Percentiles rank a stretch among this genome's conserved stretches.
These are phyloP conservation scores for Oxycera nigricornis DNA, from an alignment of 2,888 invertebrate genomes.

Conservation along the genomic window DNA sequence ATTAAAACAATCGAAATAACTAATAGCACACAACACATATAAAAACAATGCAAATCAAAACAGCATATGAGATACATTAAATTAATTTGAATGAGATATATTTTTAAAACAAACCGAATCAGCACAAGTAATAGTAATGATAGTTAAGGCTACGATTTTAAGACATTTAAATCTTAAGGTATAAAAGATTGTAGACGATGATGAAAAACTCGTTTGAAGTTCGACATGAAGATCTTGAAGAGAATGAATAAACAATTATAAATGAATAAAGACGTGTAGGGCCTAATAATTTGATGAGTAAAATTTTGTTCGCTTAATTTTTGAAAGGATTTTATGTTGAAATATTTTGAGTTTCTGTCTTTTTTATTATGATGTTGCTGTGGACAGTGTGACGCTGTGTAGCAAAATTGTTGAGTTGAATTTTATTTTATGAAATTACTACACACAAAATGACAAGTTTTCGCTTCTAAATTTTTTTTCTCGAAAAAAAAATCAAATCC, in stretches of 20 bases:
- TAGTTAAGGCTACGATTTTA: not conserved
- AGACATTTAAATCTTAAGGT: slow-evolving; percentile 8
- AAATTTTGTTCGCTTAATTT: not conserved
- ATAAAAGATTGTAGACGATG: too few species aligned
- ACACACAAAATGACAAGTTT: not conserved
- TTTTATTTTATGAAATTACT: slow-evolving; percentile 36
- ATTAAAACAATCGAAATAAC: not conserved
- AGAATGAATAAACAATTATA: not conserved
- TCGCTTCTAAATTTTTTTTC: not conserved
- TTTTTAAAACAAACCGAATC: too few species aligned
- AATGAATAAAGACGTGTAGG: not conserved
- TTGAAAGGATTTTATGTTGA: slow-evolving; percentile 28
- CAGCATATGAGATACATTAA: not conserved
- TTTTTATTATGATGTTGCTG: slow-evolving; percentile 49
- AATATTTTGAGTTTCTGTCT: slow-evolving; percentile 6
- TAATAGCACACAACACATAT: slow-evolving; percentile 12
- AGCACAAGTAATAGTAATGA: too few species aligned
- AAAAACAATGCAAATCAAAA: slow-evolving; percentile 1
- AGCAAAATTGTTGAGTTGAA: slow-evolving; percentile 47
- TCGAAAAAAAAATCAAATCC: not conserved
- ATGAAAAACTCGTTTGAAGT: not conserved
- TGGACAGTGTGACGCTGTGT: slow-evolving; percentile 54
- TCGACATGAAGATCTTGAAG: not conserved
- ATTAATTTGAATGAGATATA: too few species aligned
- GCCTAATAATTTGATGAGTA: not conserved